Conservation (phyloP, 2,797 vertebrate genomes). For the Danionella dracula region DNA sequence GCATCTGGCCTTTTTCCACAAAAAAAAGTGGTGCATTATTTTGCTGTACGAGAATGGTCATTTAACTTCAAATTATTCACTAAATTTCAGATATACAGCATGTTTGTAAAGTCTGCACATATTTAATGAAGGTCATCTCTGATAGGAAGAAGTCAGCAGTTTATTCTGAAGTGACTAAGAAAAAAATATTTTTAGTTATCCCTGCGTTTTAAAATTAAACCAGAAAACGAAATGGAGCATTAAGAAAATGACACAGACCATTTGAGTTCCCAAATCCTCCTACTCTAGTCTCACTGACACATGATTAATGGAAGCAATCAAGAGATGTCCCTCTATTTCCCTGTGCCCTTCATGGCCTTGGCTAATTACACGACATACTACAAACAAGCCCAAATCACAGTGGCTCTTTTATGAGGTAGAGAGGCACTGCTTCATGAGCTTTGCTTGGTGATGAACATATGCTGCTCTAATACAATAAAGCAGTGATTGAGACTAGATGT, state of each 20-base stretch:
- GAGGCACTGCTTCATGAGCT: slow-evolving; percentile 24
- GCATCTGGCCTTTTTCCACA: slow-evolving; percentile 14
- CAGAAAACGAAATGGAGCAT: slow-evolving; percentile 59
- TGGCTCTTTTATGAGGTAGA: slow-evolving; percentile 51
- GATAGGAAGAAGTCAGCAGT: slow-evolving; percentile 44
- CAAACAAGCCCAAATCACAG: slow-evolving; percentile 56
- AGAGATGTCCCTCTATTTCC: slow-evolving; percentile 54
- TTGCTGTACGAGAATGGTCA: not conserved
- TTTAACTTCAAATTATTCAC: slow-evolving; percentile 21
- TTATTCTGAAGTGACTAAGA: slow-evolving; percentile 36
- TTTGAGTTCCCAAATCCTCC: slow-evolving; percentile 51
- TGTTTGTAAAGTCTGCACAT: not conserved
- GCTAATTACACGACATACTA: slow-evolving; percentile 55
- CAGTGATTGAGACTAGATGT: not conserved
- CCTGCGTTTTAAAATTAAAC: slow-evolving; percentile 49
- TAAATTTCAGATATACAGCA: slow-evolving; percentile 1
- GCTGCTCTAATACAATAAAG: not conserved
- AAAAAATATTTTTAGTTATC: slow-evolving; percentile 23
- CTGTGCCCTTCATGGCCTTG: slow-evolving; percentile 52
- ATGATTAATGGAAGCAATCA: slow-evolving; percentile 71
- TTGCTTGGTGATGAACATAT: slow-evolving; percentile 3
- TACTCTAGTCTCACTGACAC: slow-evolving; percentile 47
- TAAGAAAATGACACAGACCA: slow-evolving; percentile 54
- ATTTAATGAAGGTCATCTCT: not conserved
- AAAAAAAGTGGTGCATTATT: slow-evolving; percentile 18